Evolutionary conservation across 2,113 vertebrate species (phyloP), one percentile per base, ranked within the genome.

Genomic region (Poicephalus gulielmi): DNA sequence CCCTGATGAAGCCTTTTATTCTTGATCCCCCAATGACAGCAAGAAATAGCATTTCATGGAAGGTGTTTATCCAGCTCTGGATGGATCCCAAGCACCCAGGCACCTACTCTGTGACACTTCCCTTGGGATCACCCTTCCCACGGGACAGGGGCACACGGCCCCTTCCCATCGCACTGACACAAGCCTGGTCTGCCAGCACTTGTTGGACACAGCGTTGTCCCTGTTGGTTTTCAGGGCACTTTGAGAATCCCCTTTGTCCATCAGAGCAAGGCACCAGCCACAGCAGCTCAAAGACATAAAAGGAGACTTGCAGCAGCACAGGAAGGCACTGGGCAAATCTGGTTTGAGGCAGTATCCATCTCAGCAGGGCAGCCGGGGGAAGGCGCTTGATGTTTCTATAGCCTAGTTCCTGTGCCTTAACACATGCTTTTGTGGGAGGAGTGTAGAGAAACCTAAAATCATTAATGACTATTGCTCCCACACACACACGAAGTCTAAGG

Each of bases 81-180:
- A 28, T 6, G 49, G 33, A 62, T 23, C 33, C 69, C 2, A 16
- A 60, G 35, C 14, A 1, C 46, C 20, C 68, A 75, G 53, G 49
- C 20, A 7, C 47, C 27, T 1, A 1, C 66, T 16, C 49, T 15
- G 4, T 5, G 68, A 52, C 0, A 0, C 9, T 44, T 31, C 47
- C 82, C 50, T 39, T 19, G 66, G 76, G 43, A 47, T 35, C 39
- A 14, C 46, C n/a, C 31, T 35, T 52, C 66, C 23, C 3, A 9
- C 41, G 9, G 62, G 67, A 5, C 17, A 28, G 53, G 17, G 41
- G 37, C 53, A 28, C 18, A 3, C 0, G 0, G 17, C 8, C 35
- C 57, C 81, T 44, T 63, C 63, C 73, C 25, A 7, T 6, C 9
- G 2, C 1, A 30, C 84, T 16, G 35, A n/a, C 79, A 74, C 0